Evolutionary conservation across 2,113 vertebrate genomes (phyloP).

Genomic region (Actenoides hombroni): DNA sequence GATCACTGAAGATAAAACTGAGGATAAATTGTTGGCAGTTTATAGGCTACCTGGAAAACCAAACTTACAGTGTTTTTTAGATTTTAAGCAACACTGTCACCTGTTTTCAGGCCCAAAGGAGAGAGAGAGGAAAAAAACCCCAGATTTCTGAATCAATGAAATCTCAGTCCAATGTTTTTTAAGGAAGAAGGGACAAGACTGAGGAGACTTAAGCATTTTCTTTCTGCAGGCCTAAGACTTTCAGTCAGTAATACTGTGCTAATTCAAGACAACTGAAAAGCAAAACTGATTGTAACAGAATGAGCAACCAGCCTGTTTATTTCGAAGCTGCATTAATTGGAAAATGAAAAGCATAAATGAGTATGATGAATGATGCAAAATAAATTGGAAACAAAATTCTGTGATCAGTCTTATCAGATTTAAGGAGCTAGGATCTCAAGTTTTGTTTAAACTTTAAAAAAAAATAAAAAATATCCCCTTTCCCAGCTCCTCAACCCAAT

Average conservation of each 20-base stretch:
- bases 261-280: constrained; percentile 61
- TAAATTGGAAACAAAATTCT: constrained; percentile 39
- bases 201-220: not conserved
- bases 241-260: constrained; percentile 21
- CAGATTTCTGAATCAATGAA: not conserved
- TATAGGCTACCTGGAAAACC: not conserved
- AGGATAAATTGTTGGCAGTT: not conserved
- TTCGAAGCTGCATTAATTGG: constrained; percentile 63
- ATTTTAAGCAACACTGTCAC: not conserved
- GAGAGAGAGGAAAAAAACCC: not conserved
- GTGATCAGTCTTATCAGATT: not conserved
- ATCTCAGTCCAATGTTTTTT: not conserved
- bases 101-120: not conserved
- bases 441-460: constrained; percentile 39
- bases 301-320: constrained; percentile 2
- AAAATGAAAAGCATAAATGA: constrained; percentile 35
- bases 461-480: not conserved
- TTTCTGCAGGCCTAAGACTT: constrained; percentile 21
- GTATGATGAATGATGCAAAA: constrained; percentile 22
- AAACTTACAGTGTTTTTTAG: not conserved
- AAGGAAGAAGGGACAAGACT: not conserved
- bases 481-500: not conserved
- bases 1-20: not conserved
- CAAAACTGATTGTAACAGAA: constrained; percentile 51
- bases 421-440: constrained; percentile 18